These are phyloP conservation scores for Himantopus leucocephalus DNA, from an alignment of 2,113 vertebrate species.

Conservation along the genomic window DNA sequence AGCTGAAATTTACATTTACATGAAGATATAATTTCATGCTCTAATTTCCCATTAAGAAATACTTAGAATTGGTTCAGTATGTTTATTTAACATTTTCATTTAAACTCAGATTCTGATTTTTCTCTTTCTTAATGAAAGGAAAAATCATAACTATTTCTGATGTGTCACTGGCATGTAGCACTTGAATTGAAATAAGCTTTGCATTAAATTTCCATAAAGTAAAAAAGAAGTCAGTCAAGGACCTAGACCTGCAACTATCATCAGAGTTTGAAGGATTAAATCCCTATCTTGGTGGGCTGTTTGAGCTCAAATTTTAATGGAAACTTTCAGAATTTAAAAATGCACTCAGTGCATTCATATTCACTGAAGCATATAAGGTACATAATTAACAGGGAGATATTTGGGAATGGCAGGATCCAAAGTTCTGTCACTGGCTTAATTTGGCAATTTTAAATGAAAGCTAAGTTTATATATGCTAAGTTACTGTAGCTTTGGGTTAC, in stretches of 20 bases:
- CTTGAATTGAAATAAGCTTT: neutral
- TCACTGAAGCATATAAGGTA: neutral
- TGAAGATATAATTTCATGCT: neutral
- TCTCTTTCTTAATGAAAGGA: slow-evolving; percentile 1
- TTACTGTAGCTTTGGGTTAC: neutral
- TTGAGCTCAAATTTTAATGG: neutral
- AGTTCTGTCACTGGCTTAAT: neutral
- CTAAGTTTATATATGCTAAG: neutral
- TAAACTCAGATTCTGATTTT: slow-evolving; percentile 10
- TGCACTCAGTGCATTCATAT: neutral
- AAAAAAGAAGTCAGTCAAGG: neutral
- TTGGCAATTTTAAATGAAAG: neutral
- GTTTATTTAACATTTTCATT: neutral
- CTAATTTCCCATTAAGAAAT: slow-evolving; percentile 29
- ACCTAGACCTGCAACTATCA: neutral
- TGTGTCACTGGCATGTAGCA: neutral
- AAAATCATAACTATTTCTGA: neutral
- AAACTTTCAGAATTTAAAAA: neutral
- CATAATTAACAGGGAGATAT: neutral
- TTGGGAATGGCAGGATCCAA: neutral
- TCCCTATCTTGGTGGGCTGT: neutral
- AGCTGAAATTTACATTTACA: slow-evolving; percentile 24
- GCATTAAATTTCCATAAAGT: neutral
- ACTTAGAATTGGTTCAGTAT: neutral
- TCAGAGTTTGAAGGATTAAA: neutral